phyloP scores from a whole-genome alignment of 2,888 invertebrate genomes.

The Acanthopleura granulata region DNA sequence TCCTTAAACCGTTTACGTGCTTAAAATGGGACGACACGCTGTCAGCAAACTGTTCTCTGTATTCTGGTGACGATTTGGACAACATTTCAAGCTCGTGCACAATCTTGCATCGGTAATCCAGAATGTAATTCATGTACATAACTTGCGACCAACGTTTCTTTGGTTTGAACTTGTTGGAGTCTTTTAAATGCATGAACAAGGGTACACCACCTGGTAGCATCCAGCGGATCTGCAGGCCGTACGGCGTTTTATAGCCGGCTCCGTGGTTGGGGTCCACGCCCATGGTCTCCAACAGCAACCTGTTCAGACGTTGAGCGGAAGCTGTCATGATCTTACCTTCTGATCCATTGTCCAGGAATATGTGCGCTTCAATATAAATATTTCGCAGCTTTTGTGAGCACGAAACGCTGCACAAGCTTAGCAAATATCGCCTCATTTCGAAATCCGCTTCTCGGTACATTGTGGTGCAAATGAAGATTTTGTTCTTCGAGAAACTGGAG shows the following conservation, averaged over 20 bases:
- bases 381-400: constrained; percentile 30
- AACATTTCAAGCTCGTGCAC: constrained; percentile 4
- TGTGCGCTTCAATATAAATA: constrained; percentile 38
- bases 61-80: constrained; percentile 1
- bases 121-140: constrained; percentile 45
- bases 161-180: constrained; percentile 33
- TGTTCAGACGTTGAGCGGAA: constrained; percentile 33
- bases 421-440: constrained; percentile 37
- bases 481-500: constrained; percentile 17
- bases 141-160: constrained; percentile 46
- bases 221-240: constrained; percentile 39
- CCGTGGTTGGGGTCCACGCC: constrained; percentile 26
- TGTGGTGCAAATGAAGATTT: constrained; percentile 41
- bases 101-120: constrained; percentile 33
- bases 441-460: constrained; percentile 39
- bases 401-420: constrained; percentile 34
- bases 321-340: constrained; percentile 27
- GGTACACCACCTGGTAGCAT: constrained; percentile 32
- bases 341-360: constrained; percentile 41
- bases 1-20: background rate
- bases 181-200: constrained; percentile 40
- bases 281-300: constrained; percentile 28
- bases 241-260: constrained; percentile 35
- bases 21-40: background rate
- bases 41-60: constrained; percentile 6